Percentiles rank a stretch among this genome's conserved stretches.
Evolutionary conservation across 2,113 vertebrate genomes (phyloP).

Genomic region (Dasypus novemcinctus): DNA sequence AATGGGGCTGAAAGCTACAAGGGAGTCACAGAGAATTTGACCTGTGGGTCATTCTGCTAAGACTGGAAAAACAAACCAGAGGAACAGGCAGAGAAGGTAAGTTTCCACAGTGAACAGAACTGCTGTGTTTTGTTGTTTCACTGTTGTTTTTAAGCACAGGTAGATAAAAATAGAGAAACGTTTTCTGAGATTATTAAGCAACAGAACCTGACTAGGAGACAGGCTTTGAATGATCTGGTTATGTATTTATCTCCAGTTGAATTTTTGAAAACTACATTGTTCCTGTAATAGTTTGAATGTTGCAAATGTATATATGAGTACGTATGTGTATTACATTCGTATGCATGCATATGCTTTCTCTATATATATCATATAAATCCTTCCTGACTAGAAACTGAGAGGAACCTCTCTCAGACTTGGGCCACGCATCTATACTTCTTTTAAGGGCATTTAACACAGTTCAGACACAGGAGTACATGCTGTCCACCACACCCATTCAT

Average conservation of each 20-base stretch:
- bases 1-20: background rate
- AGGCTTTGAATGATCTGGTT: background rate
- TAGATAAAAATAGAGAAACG: slow-evolving; percentile 59
- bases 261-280: background rate
- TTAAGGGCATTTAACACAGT: background rate
- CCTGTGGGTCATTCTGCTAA: background rate
- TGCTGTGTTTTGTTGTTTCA: background rate
- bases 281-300: background rate
- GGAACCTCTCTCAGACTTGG: background rate
- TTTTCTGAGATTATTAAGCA: slow-evolving; percentile 55
- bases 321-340: background rate
- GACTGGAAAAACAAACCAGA: background rate
- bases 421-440: background rate
- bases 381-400: background rate
- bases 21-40: background rate
- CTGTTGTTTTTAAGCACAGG: slow-evolving; percentile 53
- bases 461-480: background rate
- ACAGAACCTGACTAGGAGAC: background rate
- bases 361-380: background rate
- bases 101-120: slow-evolving; percentile 29
- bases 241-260: background rate
- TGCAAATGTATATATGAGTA: background rate
- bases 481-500: background rate
- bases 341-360: background rate
- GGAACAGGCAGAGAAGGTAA: background rate